Conservation (phyloP, 2,888 invertebrate genomes). For the Incurvaria masculella region DNA sequence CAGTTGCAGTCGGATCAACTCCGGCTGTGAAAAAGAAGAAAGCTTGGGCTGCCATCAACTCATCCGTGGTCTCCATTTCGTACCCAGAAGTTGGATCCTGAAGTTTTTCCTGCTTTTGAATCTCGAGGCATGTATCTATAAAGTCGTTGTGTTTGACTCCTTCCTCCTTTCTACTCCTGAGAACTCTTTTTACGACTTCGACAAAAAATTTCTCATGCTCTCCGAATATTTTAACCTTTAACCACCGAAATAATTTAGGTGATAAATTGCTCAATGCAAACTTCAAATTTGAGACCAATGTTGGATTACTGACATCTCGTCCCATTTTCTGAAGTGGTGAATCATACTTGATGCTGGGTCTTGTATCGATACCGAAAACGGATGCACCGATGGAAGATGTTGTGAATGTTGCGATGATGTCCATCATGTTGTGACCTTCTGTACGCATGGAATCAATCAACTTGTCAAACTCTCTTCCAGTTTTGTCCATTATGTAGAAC, state of each 20-base stretch:
- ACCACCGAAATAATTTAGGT: constrained; percentile 23
- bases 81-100: constrained; percentile 25
- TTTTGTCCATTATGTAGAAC: constrained; percentile 34
- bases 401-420: constrained; percentile 23
- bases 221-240: constrained; percentile 26
- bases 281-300: constrained; percentile 20
- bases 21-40: constrained; percentile 45
- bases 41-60: constrained; percentile 37
- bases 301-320: constrained; percentile 18
- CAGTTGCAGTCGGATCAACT: constrained; percentile 33
- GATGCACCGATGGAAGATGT: constrained; percentile 30
- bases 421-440: constrained; percentile 10
- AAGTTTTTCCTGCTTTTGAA: constrained; percentile 29
- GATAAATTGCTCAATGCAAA: constrained; percentile 20
- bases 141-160: constrained; percentile 31
- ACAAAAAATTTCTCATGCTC: constrained; percentile 30
- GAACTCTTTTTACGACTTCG: constrained; percentile 28
- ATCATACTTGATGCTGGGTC: constrained; percentile 25
- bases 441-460: constrained; percentile 20
- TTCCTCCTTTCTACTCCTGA: constrained; percentile 26
- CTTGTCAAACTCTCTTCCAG: constrained; percentile 28
- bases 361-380: constrained; percentile 37
- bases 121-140: constrained; percentile 28
- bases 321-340: constrained; percentile 29
- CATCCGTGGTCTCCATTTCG: constrained; percentile 31